Percentiles rank a stretch among this genome's conserved stretches.
Conservation (phyloP, 2,888 invertebrate species). For the Cantharis nigra region DNA sequence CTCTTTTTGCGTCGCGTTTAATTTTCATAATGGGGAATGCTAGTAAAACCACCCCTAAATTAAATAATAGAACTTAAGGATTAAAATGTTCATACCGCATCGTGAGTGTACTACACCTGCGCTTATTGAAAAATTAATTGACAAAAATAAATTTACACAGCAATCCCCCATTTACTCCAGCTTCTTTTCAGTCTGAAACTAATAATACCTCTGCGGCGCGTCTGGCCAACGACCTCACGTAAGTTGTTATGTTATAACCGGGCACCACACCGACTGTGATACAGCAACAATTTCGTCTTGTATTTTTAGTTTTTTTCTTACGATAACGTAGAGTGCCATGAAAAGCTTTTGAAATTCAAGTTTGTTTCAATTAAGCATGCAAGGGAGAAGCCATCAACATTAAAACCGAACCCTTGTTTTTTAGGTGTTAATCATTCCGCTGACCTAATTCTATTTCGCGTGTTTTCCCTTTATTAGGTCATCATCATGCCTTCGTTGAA, state of each 20-base stretch:
- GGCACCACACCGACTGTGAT: conserved; percentile 17
- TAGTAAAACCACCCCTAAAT: background rate
- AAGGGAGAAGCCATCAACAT: background rate
- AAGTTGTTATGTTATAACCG: conserved; percentile 24
- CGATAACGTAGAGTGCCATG: conserved; percentile 14
- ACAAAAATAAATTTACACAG: background rate
- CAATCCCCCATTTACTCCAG: background rate
- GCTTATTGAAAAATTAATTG: background rate
- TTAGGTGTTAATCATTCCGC: background rate
- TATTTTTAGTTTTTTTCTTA: conserved; percentile 24
- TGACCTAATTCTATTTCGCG: background rate
- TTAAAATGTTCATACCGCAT: background rate
- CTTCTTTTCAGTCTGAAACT: background rate
- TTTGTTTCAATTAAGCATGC: background rate
- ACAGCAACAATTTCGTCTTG: conserved; percentile 9
- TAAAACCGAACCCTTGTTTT: background rate
- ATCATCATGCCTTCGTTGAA: background rate
- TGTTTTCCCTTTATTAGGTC: background rate
- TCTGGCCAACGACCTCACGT: background rate
- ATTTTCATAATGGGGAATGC: background rate
- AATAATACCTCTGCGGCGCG: background rate
- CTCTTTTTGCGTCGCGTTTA: background rate
- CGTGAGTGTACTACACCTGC: background rate
- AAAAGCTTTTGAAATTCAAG: conserved; percentile 4
- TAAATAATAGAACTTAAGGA: background rate